Evolutionary conservation across 2,797 vertebrate species (phyloP).

Genomic region (Crocidura indochinensis): DNA sequence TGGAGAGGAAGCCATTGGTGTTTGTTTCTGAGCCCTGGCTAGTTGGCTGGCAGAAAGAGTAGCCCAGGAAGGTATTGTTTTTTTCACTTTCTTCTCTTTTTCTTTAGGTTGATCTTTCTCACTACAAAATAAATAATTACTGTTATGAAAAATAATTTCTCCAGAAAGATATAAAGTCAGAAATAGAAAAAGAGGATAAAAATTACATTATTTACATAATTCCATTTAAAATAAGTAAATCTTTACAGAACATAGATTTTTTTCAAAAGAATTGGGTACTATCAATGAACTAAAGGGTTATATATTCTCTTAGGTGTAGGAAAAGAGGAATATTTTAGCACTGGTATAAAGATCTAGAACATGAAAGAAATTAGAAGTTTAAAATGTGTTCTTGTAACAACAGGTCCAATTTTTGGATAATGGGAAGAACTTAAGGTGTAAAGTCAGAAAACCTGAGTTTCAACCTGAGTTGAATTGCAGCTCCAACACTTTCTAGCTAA

Average conservation of each 20-base stretch:
- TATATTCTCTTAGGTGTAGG: neutral
- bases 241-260: constrained; percentile 51
- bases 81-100: constrained; percentile 97
- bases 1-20: constrained; percentile 93
- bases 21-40: constrained; percentile 93
- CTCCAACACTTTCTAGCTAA: neutral
- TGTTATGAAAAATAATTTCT: constrained; percentile 71
- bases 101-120: constrained; percentile 94
- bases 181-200: constrained; percentile 51
- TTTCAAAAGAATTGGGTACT: neutral
- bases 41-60: constrained; percentile 95
- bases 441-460: constrained; percentile 37
- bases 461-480: neutral
- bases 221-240: constrained; percentile 3
- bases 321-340: constrained; percentile 5
- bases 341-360: neutral
- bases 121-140: constrained; percentile 83
- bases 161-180: constrained; percentile 66
- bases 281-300: constrained; percentile 53
- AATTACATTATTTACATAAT: neutral
- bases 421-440: constrained; percentile 26
- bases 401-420: neutral
- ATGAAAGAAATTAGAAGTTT: constrained; percentile 40
- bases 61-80: constrained; percentile 98
- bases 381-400: constrained; percentile 33